Conservation (phyloP, 1,140 invertebrate species). For the Drosophila erecta region DNA sequence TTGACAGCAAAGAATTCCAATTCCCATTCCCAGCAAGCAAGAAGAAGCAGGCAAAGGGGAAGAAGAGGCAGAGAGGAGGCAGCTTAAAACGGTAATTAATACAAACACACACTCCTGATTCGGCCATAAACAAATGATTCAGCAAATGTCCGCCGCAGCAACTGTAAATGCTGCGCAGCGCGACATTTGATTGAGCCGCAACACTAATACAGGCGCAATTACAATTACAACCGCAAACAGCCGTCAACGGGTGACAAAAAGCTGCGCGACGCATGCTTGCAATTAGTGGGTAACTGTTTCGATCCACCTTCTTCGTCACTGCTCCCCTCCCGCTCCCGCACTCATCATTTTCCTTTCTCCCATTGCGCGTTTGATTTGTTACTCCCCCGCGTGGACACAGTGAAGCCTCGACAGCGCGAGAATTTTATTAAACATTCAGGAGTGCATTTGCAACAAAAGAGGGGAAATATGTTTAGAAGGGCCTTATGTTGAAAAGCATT, state of each 20-base stretch:
- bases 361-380: conserved; percentile 8
- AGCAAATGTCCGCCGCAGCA: conserved; percentile 59
- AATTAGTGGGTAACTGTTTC: conserved; percentile 74
- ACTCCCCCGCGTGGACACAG: conserved; percentile 25
- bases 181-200: conserved; percentile 58
- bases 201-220: conserved; percentile 5
- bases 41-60: conserved; percentile 6
- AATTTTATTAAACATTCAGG: no score
- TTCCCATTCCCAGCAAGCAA: conserved; percentile 1
- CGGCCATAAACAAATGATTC: conserved; percentile 80
- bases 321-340: background rate
- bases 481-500: no score
- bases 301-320: conserved; percentile 21
- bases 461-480: no score
- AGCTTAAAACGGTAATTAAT: conserved; percentile 82
- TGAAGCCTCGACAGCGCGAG: background rate
- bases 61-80: conserved; percentile 4
- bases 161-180: conserved; percentile 67
- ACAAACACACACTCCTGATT: conserved; percentile 74
- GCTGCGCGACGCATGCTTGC: conserved; percentile 67
- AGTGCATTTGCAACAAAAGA: no score
- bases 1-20: conserved; percentile 56
- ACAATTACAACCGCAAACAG: conserved; percentile 27
- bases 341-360: background rate
- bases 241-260: conserved; percentile 49